These are phyloP conservation scores for Vandiemenella viatica DNA, from an alignment of 2,888 invertebrate species.

Conservation along the genomic window DNA sequence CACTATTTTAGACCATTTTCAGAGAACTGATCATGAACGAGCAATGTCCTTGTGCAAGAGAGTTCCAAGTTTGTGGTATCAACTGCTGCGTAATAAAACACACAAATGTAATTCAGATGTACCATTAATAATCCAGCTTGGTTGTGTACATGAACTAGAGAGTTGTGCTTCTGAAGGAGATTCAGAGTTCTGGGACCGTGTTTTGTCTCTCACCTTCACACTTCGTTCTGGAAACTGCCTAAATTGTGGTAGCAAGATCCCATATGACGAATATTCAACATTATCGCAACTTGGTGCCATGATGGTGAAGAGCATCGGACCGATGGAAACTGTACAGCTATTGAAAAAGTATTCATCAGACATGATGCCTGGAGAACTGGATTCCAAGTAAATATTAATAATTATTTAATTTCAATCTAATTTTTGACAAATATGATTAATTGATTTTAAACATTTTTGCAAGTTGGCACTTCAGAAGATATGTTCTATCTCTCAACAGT, in stretches of 20 bases:
- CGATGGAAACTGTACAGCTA: slow-evolving; percentile 38
- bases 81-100: slow-evolving; percentile 36
- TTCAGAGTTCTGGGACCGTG: slow-evolving; percentile 41
- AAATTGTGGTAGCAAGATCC: slow-evolving; percentile 38
- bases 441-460: too few relatives aligned
- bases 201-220: slow-evolving; percentile 37
- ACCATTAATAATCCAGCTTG: slow-evolving; percentile 42
- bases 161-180: slow-evolving; percentile 38
- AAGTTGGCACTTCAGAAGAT: too few relatives aligned
- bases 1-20: slow-evolving; percentile 1
- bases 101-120: slow-evolving; percentile 30
- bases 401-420: background rate
- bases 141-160: slow-evolving; percentile 39
- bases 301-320: slow-evolving; percentile 45
- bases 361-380: slow-evolving; percentile 41
- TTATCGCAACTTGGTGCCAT: slow-evolving; percentile 36
- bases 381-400: slow-evolving; percentile 27
- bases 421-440: too few relatives aligned
- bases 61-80: slow-evolving; percentile 48
- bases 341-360: slow-evolving; percentile 38
- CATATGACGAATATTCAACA: slow-evolving; percentile 41
- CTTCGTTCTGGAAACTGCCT: slow-evolving; percentile 42
- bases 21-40: slow-evolving; percentile 26
- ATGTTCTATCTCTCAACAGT: too few relatives aligned
- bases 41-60: slow-evolving; percentile 38